These are phyloP conservation scores for Halichoeres trimaculatus DNA, from an alignment of 2,113 vertebrate genomes.

Conservation along the genomic window DNA sequence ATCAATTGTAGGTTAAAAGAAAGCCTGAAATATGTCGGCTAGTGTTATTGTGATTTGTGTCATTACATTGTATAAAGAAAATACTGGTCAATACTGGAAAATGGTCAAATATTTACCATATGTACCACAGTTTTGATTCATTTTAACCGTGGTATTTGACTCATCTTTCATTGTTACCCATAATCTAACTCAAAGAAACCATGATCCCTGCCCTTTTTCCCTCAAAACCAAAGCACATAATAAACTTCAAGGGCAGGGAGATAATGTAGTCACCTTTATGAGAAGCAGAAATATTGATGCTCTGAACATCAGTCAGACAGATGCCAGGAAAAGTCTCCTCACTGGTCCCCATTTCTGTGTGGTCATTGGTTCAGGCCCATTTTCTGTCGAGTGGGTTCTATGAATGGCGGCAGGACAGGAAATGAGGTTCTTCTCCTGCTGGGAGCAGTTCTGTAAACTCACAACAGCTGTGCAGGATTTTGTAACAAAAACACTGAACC, in stretches of 20 bases:
- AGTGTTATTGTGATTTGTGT: not conserved
- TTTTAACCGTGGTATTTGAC: not conserved
- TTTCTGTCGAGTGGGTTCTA: conserved; percentile 21
- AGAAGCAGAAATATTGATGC: conserved; percentile 4
- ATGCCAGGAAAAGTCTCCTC: conserved; percentile 6
- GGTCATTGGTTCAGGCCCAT: conserved; percentile 25
- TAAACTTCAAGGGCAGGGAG: conserved; percentile 16
- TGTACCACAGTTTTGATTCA: conserved; percentile 5
- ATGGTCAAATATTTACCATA: not conserved
- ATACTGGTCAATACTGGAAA: conserved; percentile 22
- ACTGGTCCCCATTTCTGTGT: conserved; percentile 16
- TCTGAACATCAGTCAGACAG: conserved; percentile 8
- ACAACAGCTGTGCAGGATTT: conserved; percentile 62
- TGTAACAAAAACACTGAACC: conserved; percentile 39
- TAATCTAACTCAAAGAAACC: not conserved
- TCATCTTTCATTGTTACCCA: not conserved
- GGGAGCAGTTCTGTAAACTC: conserved; percentile 61
- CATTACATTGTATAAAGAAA: conserved; percentile 25
- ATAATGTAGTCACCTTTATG: conserved; percentile 24
- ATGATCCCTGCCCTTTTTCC: too few relatives aligned
- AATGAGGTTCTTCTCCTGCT: conserved; percentile 59
- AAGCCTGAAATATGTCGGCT: not conserved
- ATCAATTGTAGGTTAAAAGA: not conserved
- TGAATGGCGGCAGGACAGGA: conserved; percentile 47
- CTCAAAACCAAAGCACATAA: not conserved